Evolutionary conservation across 2,888 invertebrate genomes (phyloP), one percentile per base, ranked within the genome.

Genomic region (Lasioglossum zephyrum): DNA sequence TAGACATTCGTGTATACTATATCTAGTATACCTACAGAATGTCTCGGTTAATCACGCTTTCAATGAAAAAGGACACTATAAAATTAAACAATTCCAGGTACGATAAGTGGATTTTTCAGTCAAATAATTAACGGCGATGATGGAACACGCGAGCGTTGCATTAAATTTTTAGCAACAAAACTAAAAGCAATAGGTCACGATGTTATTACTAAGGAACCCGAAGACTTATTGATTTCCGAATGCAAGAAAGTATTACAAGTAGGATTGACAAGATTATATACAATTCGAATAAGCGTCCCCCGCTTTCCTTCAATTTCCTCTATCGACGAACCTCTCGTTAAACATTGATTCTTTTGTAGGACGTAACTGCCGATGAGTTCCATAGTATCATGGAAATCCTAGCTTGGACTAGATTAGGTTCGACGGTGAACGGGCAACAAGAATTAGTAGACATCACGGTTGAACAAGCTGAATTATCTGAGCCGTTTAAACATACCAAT

Each of bases 331-430:
- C 13, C n/a, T 73, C 77, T 76, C 5, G 60, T 77, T 18, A 76
- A 39, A 79, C 22, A 79, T 79, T 77, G 2, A 5, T 53, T 63
- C 53, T 39, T 85, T 85, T 88, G n/a, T 93, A 98, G 97, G 98
- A 98, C 96, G 98, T 98, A 47, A 98, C 97, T 22, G 98, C 98
- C 53, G 98, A 98, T 91, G 99, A 99, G 95, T 99, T 99, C 95
- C 97, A 98, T 92, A 96, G 97, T 86, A 97, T 99, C 84, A 98
- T 99, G 97, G 97, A 97, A 73, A 96, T 99, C 89, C 96, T 99
- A 91, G 97, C 97, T 47, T 97, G 97, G 95, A 97, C 99, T 16
- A 97, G 97, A 94, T 96, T 98, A 73, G 97, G 98, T 75, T 97
- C 97, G 90, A 98, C 98, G 11, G 96, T 98, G 22, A 96, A 96